Base-by-base conservation (phyloP, 2,888 invertebrate genomes). In the Callyntrura sp. region DNA sequence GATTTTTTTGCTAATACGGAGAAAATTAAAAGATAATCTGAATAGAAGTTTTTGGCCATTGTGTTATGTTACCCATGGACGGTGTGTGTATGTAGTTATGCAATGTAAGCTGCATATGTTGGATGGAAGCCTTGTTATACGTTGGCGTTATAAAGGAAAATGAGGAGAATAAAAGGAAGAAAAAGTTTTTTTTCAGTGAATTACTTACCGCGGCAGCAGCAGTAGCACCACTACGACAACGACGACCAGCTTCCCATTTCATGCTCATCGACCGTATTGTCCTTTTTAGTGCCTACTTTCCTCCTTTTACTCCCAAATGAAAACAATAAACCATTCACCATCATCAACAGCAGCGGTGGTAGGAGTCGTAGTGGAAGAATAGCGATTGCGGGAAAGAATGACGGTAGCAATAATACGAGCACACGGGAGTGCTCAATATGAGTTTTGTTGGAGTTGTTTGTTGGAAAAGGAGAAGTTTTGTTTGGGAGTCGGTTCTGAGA, bases 271-370 rank as follows among this genome's bases (percentile, higher is more conserved):
- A 86, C 86, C 86, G 70, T 86, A 68, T 86, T 79, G 79, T 86
- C 57, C 86, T 76, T 81, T 85, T 51, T 81, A 79, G 79, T 81
- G 68, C 79, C 51, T 79, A 68, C 68, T 68, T 86, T 70, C 12
- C 45, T 76, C 78, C 43, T 55, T 60, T 81, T 60, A 60, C 60
- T 57, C 79, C 78, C 68, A 79, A 86, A 86, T 86, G 86, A 86
- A 86, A 86, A 86, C 86, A 86, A 86, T 86, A 86, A 86, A 86
- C 86, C 86, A 86, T 86, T 86, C 79, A 79, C 11, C 79, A 83
- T 83, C 68, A 79, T 35, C 76, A 76, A 76, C 57, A 85, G 35
- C 23, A 35, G 45, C 9, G 14, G 45, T 17, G 20, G 62, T 62
- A 45, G 20, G 17, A 70, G 45, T 0, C 8, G 20, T 0, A 45